Conservation (phyloP, 1,140 invertebrate genomes). For the Bombus balteatus region DNA sequence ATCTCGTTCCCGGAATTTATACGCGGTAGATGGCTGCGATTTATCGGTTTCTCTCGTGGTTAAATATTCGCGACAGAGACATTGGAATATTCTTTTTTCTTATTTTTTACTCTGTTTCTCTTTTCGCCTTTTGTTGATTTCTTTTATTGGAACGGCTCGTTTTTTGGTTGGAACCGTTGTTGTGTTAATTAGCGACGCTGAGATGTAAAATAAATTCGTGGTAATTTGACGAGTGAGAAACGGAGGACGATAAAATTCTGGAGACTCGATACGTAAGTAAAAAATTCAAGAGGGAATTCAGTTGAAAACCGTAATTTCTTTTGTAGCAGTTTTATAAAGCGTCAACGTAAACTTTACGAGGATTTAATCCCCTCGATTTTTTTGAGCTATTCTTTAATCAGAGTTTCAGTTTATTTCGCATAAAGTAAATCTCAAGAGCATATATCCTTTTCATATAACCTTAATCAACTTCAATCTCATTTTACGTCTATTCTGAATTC, state of each 20-base stretch:
- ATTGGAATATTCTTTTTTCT: neutral
- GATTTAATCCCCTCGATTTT: no score
- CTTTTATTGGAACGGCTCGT: no score
- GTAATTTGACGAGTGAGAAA: neutral
- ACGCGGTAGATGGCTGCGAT: neutral
- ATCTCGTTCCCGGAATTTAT: neutral
- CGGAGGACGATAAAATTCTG: neutral
- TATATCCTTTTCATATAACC: no score
- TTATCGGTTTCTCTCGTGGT: slow-evolving; percentile 12
- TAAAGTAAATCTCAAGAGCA: neutral
- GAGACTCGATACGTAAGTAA: no score
- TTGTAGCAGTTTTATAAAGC: no score
- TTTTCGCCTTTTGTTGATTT: neutral
- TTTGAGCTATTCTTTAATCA: neutral
- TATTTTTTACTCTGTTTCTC: no score
- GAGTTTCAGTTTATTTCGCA: neutral
- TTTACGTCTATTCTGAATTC: no score
- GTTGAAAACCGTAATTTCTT: no score
- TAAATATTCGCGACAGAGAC: neutral
- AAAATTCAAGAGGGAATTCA: no score
- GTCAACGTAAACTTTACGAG: no score
- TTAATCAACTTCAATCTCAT: no score
- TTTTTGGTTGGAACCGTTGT: no score
- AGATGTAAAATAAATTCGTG: neutral
- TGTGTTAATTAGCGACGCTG: neutral